These are phyloP conservation scores for Tetranychus piercei DNA, from an alignment of 2,888 invertebrate species.

Conservation along the genomic window DNA sequence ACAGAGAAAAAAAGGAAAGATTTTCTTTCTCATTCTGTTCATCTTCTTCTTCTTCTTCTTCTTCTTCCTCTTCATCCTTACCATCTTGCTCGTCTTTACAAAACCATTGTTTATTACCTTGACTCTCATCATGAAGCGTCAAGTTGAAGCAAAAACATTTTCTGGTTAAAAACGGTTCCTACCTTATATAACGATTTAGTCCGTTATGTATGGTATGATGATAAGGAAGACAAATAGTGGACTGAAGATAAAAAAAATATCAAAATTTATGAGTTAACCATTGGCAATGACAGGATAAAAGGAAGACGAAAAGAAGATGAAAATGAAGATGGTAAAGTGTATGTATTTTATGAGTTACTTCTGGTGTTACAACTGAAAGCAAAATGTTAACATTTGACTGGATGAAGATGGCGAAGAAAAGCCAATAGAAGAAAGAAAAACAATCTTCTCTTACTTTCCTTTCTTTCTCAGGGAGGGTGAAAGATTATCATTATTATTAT, in stretches of 20 bases:
- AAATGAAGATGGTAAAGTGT: neutral
- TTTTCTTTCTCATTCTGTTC: neutral
- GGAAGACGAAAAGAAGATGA: neutral
- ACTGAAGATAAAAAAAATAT: neutral
- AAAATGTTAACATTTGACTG: constrained; percentile 8
- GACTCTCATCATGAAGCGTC: neutral
- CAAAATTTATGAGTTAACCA: neutral
- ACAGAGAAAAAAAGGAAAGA: neutral
- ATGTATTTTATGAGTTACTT: neutral
- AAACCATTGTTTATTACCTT: neutral
- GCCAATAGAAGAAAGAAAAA: neutral
- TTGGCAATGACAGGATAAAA: neutral
- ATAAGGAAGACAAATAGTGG: neutral
- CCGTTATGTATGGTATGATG: neutral
- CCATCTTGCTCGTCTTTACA: neutral
- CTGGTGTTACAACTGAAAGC: neutral
- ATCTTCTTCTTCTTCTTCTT: neutral
- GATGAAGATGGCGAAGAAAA: too few species aligned
- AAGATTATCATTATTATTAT: neutral
- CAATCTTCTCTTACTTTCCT: neutral
- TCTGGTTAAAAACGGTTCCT: neutral
- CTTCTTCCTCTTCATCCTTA: neutral
- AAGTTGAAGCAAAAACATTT: neutral
- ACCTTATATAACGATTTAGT: neutral
- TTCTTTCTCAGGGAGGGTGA: constrained; percentile 11